phyloP scores from a whole-genome alignment of 2,797 vertebrate species.

The Sebastes trivittatus region DNA sequence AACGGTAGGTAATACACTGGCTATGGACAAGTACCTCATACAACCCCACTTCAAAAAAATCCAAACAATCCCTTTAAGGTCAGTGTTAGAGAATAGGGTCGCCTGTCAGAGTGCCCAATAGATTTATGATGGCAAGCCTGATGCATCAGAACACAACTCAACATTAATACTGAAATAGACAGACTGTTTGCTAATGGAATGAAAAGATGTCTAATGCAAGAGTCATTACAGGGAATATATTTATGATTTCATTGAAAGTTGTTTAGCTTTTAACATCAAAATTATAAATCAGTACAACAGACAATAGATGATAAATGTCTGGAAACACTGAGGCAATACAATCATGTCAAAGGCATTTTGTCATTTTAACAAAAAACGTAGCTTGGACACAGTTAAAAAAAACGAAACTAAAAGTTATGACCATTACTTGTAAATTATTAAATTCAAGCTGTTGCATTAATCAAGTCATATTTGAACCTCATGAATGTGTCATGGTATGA shows the following conservation, averaged over 20 bases:
- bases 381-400: not conserved
- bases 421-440: not conserved
- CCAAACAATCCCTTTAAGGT: not conserved
- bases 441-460: not conserved
- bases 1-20: not conserved
- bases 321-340: not conserved
- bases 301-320: not conserved
- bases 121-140: not conserved
- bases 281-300: not conserved
- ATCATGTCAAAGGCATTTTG: not conserved
- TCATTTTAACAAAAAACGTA: not conserved
- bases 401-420: not conserved
- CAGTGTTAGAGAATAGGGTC: not conserved
- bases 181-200: not conserved
- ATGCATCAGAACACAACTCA: not conserved
- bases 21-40: not conserved
- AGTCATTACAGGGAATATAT: not conserved
- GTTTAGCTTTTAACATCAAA: not conserved
- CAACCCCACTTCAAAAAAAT: not conserved
- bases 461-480: constrained; percentile 9
- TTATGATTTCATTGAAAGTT: not conserved
- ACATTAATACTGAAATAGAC: not conserved
- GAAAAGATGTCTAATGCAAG: not conserved
- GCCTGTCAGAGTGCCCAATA: not conserved
- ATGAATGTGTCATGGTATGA: not conserved